Conservation (phyloP, 53 echinoderm and acorn worm species). For the Apostichopus leukothele region DNA sequence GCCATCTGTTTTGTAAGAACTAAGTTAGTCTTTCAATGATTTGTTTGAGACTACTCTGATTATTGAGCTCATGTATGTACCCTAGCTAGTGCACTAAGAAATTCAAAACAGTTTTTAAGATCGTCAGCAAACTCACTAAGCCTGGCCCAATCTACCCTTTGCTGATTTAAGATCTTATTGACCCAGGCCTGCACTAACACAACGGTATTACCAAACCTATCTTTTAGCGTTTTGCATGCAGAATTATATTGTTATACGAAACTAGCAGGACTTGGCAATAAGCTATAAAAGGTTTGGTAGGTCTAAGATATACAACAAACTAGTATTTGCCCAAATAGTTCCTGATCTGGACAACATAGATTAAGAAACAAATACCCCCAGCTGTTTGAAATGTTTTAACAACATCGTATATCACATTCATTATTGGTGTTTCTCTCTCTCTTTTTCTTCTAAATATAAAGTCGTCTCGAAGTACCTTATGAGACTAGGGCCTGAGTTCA, state of each 20-base stretch:
- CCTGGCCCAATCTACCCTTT: neutral
- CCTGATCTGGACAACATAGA: no score
- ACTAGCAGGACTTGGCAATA: no score
- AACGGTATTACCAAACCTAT: neutral
- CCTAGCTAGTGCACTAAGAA: slow-evolving; percentile 8
- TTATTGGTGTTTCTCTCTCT: no score
- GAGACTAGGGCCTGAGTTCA: slow-evolving; percentile 30
- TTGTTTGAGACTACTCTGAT: slow-evolving; percentile 50
- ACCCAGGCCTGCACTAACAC: slow-evolving; percentile 41
- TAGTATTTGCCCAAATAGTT: no score
- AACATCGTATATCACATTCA: no score
- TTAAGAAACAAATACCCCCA: no score
- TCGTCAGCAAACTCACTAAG: slow-evolving; percentile 47
- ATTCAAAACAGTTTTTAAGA: slow-evolving; percentile 41
- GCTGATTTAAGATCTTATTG: slow-evolving; percentile 29
- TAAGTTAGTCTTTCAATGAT: slow-evolving; percentile 26
- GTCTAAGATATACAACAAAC: no score
- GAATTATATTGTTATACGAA: no score
- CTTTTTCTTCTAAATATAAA: neutral
- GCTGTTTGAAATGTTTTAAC: no score
- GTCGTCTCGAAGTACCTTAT: slow-evolving; percentile 39
- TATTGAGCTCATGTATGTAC: slow-evolving; percentile 14
- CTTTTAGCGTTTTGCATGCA: no score
- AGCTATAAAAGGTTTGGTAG: no score
- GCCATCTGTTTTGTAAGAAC: no score